Conservation (phyloP, 64 coral and sea anemone species). For the Acropora yongei region DNA sequence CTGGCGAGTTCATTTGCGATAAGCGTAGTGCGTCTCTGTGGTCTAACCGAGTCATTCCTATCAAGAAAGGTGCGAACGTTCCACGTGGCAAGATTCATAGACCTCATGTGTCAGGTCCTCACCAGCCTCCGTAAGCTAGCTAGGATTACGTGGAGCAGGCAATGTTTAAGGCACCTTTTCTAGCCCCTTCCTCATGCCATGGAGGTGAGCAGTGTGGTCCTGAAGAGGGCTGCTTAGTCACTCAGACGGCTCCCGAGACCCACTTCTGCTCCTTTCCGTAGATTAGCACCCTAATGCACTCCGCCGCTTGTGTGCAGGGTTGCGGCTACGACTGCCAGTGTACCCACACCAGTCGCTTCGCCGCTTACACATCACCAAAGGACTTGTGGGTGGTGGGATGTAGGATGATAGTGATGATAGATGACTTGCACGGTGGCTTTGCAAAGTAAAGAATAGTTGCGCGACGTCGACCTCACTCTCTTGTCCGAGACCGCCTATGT, state of each 20-base stretch:
- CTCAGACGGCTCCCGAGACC: slow-evolving; percentile 24
- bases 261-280: slow-evolving; percentile 20
- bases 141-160: slow-evolving; percentile 41
- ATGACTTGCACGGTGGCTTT: slow-evolving; percentile 1
- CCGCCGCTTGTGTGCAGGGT: slow-evolving; percentile 42
- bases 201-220: slow-evolving; percentile 66
- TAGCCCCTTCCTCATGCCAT: slow-evolving; percentile 54
- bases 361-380: slow-evolving; percentile 5
- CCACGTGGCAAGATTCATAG: slow-evolving; percentile 17
- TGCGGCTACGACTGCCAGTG: slow-evolving; percentile 35
- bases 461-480: not conserved
- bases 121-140: slow-evolving; percentile 28
- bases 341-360: slow-evolving; percentile 11
- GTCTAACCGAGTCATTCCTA: not conserved
- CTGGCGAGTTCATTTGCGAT: too few species aligned
- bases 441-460: not conserved
- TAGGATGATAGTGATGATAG: not conserved
- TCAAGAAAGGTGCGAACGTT: slow-evolving; percentile 56
- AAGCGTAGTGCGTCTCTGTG: too few species aligned
- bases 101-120: not conserved
- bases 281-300: slow-evolving; percentile 1
- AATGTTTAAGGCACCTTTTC: slow-evolving; percentile 76
- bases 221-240: slow-evolving; percentile 70
- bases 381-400: not conserved
- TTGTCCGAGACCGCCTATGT: not conserved